phyloP scores from a whole-genome alignment of 1,140 invertebrate genomes.

The Eumeta japonica region DNA sequence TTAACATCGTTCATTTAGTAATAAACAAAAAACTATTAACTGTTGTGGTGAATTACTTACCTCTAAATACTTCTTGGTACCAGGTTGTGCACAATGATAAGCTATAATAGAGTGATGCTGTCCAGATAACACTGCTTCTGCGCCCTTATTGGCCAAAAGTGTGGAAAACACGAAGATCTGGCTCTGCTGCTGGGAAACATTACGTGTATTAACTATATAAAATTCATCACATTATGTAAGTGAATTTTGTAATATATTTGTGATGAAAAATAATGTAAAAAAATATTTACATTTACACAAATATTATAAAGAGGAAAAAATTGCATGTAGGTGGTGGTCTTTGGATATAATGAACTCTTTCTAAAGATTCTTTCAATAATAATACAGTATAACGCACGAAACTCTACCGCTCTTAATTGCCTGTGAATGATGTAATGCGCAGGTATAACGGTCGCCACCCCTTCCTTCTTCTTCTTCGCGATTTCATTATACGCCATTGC shows the following conservation, averaged over 20 bases:
- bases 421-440: no score
- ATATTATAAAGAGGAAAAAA: not conserved
- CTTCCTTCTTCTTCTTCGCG: no score
- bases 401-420: no score
- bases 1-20: no score
- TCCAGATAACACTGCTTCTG: conserved; percentile 85
- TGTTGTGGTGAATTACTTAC: conserved; percentile 50
- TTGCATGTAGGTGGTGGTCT: no score
- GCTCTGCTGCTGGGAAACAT: conserved; percentile 93
- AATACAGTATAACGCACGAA: no score
- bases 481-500: no score
- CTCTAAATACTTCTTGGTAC: conserved; percentile 93
- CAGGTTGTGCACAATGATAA: conserved; percentile 92
- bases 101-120: conserved; percentile 90
- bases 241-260: not conserved
- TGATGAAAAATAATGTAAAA: not conserved
- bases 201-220: conserved; percentile 28
- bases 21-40: not conserved
- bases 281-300: conserved; percentile 6
- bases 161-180: conserved; percentile 98
- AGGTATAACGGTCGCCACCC: no score
- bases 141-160: conserved; percentile 88
- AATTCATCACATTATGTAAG: not conserved
- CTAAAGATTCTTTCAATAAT: no score
- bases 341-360: no score